Conservation (phyloP, 2,113 vertebrate genomes). For the Muntiacus muntjak region DNA sequence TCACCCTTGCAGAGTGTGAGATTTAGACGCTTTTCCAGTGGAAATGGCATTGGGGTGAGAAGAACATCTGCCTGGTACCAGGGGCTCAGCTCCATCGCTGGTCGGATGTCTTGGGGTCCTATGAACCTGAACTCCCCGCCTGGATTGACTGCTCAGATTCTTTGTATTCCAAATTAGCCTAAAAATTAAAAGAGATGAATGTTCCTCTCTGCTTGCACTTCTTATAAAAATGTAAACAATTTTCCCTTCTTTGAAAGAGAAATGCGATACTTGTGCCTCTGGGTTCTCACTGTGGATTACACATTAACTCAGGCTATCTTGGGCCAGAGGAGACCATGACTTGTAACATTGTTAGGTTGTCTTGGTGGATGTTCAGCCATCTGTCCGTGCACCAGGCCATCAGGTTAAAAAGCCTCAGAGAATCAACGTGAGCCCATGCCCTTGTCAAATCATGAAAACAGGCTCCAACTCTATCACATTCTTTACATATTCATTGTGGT, state of each 20-base stretch:
- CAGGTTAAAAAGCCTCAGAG: not conserved
- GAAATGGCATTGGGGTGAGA: not conserved
- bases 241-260: not conserved
- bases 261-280: accelerated
- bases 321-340: accelerated
- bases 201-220: not conserved
- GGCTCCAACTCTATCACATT: not conserved
- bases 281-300: accelerated
- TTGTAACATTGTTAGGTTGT: accelerated
- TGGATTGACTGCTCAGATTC: not conserved
- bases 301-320: no score
- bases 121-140: accelerated
- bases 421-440: no score
- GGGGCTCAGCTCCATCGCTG: accelerated
- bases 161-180: not conserved
- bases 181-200: slow-evolving; percentile 37
- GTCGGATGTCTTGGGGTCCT: accelerated
- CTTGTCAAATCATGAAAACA: not conserved
- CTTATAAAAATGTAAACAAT: not conserved
- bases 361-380: accelerated
- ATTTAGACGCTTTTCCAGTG: not conserved
- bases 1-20: not conserved
- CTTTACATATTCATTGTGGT: not conserved
- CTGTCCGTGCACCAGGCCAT: accelerated
- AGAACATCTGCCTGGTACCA: accelerated